Evolutionary conservation across 2,888 invertebrate genomes (phyloP).

Genomic region (Erebia epiphron): DNA sequence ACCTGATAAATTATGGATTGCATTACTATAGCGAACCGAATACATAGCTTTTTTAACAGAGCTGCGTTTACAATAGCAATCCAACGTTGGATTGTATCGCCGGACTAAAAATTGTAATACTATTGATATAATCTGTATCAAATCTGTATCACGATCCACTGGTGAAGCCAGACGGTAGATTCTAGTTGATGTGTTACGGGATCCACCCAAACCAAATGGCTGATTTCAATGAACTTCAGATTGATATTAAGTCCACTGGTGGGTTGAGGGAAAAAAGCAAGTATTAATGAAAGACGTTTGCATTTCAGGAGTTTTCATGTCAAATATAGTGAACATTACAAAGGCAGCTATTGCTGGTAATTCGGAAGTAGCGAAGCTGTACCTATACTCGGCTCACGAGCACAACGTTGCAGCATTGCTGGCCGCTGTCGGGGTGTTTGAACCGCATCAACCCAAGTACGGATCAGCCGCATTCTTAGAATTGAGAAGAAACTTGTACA

Average conservation of each 20-base stretch:
- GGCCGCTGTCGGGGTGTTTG: slow-evolving; percentile 77
- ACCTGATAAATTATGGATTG: background rate
- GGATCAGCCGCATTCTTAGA: slow-evolving; percentile 81
- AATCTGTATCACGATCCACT: too few species aligned
- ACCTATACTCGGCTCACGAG: slow-evolving; percentile 84
- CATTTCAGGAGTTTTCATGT: slow-evolving; percentile 71
- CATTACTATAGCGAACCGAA: background rate
- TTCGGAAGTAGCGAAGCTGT: slow-evolving; percentile 63
- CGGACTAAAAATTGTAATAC: too few species aligned
- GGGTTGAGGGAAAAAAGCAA: background rate
- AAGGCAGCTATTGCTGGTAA: slow-evolving; percentile 66
- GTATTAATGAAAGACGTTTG: background rate
- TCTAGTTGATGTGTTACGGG: too few species aligned
- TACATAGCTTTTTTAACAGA: too few species aligned
- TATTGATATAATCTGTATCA: too few species aligned
- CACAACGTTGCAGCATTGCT: slow-evolving; percentile 84
- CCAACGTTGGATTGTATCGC: too few species aligned
- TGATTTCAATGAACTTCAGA: too few species aligned
- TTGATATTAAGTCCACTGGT: too few species aligned
- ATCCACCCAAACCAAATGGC: too few species aligned
- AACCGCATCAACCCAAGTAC: slow-evolving; percentile 82
- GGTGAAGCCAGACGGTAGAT: too few species aligned
- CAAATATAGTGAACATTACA: slow-evolving; percentile 76
- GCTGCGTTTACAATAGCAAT: too few species aligned
- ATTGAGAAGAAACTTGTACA: slow-evolving; percentile 59